Evolutionary conservation across 2,888 invertebrate species (phyloP), one percentile per base, ranked within the genome.

Genomic region (Eumacrocentrus americanus): DNA sequence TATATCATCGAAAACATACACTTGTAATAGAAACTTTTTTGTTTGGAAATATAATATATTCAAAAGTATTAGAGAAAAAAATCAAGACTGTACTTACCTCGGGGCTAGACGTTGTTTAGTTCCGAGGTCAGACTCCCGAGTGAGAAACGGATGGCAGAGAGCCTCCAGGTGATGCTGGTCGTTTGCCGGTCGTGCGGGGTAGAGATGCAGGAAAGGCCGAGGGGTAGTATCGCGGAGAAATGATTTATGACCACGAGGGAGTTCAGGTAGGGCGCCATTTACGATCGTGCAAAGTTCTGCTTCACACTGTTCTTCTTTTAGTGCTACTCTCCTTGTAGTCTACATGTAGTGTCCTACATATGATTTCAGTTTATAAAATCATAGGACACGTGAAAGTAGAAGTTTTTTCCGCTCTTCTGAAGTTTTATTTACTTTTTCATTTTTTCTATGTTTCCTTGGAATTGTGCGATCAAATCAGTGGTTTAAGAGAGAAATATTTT

Each of bases 191-290:
- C 71, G 55, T 66, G 63, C 67, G 67, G 69, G 70, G 71, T 73
- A 74, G 70, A 73, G 75, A 65, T 70, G 70, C 63, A 55, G 72
- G 69, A 63, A 70, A 72, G 64, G 66, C 67, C 72, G 72, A 72
- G 74, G 76, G 78, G 73, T 71, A 63, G 70, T 61, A 69, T 73
- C 70, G 69, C 72, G 76, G 75, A 74, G 77, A 78, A 73, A 78
- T 80, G 80, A 80, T 80, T 80, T 78, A 80, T 80, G 77, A 77
- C 71, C 67, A 67, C 64, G 68, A 75, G 74, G 73, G 65, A 63
- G 55, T 58, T 70, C 79, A 78, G 75, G 78, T 77, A 79, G 75
- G 74, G 76, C 73, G 73, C 68, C 72, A 75, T 77, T 76, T 65
- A 68, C 71, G 71, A 67, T 61, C 60, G 44, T 38, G 61, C 46